These are phyloP conservation scores for Zeuzera pyrina DNA, from an alignment of 2,888 invertebrate genomes.

Conservation along the genomic window DNA sequence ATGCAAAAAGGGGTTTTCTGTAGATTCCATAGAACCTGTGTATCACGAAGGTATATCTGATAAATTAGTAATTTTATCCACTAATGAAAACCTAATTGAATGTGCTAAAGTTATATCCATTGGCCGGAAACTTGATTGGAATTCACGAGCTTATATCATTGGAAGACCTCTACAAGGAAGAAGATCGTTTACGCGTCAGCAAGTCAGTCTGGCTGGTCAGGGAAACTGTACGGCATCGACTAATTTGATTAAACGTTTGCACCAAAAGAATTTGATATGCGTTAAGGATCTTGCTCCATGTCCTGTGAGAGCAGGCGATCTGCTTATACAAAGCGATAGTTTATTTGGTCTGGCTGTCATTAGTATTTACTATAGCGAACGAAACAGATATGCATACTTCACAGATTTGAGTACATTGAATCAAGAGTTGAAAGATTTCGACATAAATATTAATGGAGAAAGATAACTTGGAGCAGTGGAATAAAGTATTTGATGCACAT, in stretches of 20 bases:
- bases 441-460: conserved; percentile 14
- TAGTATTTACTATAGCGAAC: conserved; percentile 26
- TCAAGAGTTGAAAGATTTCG: conserved; percentile 27
- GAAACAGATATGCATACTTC: conserved; percentile 37
- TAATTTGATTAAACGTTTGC: conserved; percentile 17
- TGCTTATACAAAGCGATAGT: conserved; percentile 37
- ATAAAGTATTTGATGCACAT: too few species aligned
- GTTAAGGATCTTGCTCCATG: conserved; percentile 38
- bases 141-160: conserved; percentile 28
- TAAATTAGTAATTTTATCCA: conserved; percentile 40
- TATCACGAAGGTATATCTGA: conserved; percentile 37
- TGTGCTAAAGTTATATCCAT: conserved; percentile 34
- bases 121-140: conserved; percentile 24
- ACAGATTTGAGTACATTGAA: conserved; percentile 30
- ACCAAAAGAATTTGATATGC: conserved; percentile 33
- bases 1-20: conserved; percentile 51
- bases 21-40: conserved; percentile 34
- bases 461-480: too few species aligned
- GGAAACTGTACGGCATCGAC: conserved; percentile 10
- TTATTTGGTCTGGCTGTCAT: conserved; percentile 46
- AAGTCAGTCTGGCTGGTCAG: conserved; percentile 24
- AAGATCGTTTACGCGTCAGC: conserved; percentile 38
- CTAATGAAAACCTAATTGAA: conserved; percentile 32
- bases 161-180: conserved; percentile 37
- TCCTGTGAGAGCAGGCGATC: conserved; percentile 47